Base-by-base conservation (phyloP, 2,888 invertebrate genomes). In the Ferrisia virgata region DNA sequence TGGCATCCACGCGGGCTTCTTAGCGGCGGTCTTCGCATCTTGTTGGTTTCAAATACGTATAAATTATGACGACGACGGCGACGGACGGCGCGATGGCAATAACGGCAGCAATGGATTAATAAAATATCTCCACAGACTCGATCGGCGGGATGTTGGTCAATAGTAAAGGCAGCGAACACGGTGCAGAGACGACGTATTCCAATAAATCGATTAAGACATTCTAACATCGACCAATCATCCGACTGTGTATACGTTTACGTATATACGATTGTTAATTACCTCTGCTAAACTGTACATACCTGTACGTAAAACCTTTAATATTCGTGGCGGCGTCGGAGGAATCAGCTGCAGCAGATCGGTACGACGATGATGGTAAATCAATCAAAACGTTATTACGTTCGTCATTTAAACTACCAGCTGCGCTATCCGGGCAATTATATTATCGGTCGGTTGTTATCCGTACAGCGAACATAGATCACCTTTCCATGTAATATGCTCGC, bases 391-490 rank as follows among this genome's bases (percentile, higher is more conserved):
- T 53, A 22, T 11, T n/a, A 47, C 53, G 53, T 53, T 53, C 53
- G 53, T 53, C 53, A 53, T 53, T 53, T 22, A 8, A 18, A 47
- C n/a, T n/a, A n/a, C n/a, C n/a, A n/a, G 5, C n/a, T 15, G 1
- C 53, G 11, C 53, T 36, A 22, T 18, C 9, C 53, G 53, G 80
- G 80, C 80, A 80, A 80, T 80, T 80, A 80, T 80, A 28, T 79
- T 25, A 22, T 43, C 43, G 78, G 4, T 40, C 13, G 43, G 9
- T 33, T 79, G 43, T 79, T 40, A 43, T 79, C 39, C 28, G 8
- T 22, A 40, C 22, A 79, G 79, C 79, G 39, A 22, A 79, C 47
- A 80, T 80, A 80, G 80, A 80, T 80, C 80, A 80, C 80, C 80
- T 47, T 80, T 80, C 28, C 40, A n/a, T 53, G 79, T 79, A 40